phyloP scores from a whole-genome alignment of 2,797 vertebrate genomes.

The Microchirus variegatus region DNA sequence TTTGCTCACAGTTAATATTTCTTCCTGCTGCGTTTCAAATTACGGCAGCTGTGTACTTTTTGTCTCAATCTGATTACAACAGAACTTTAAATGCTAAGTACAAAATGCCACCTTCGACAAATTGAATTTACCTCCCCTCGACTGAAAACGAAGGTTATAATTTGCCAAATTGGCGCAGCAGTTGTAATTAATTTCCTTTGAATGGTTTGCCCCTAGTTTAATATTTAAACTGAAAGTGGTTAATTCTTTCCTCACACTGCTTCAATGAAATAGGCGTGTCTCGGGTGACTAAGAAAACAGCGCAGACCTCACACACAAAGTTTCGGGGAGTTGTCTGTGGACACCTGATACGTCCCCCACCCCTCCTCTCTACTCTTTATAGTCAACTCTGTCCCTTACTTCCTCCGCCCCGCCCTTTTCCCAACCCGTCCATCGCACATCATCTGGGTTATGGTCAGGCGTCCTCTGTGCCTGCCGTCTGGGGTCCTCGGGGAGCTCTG shows the following conservation, averaged over 20 bases:
- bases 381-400: constrained; percentile 43
- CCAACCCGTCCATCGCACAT: constrained; percentile 60
- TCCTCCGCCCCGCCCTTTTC: constrained; percentile 53
- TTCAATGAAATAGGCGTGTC: constrained; percentile 58
- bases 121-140: neutral
- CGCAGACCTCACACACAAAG: constrained; percentile 62
- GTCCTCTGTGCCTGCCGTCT: constrained; percentile 70
- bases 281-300: constrained; percentile 57
- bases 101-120: constrained; percentile 3
- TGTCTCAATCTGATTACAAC: neutral
- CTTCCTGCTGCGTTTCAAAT: neutral
- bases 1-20: neutral
- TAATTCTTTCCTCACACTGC: constrained; percentile 31
- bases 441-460: constrained; percentile 76
- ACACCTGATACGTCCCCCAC: constrained; percentile 58
- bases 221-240: constrained; percentile 51
- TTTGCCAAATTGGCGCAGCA: constrained; percentile 8
- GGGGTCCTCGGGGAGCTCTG: constrained; percentile 67
- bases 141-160: neutral
- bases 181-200: neutral
- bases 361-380: constrained; percentile 64
- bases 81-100: neutral
- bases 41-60: neutral
- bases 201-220: constrained; percentile 3
- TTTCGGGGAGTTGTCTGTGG: constrained; percentile 73